A percentile compares a stretch with the other conserved stretches of the same genome.
These are phyloP conservation scores for Castor canadensis DNA, from an alignment of 2,113 vertebrate genomes.

Conservation along the genomic window DNA sequence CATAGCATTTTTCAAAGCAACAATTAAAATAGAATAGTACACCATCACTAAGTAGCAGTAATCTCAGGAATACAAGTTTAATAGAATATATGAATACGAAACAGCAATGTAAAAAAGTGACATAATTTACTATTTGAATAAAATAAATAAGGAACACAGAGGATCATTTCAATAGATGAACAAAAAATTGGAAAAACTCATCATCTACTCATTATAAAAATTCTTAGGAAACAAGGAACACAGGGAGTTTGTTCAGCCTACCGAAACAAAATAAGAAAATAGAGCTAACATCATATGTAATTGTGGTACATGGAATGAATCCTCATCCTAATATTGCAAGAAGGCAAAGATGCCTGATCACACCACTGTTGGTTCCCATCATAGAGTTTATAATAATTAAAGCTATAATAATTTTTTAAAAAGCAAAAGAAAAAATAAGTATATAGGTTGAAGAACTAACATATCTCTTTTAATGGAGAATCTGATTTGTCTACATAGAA, in stretches of 20 bases:
- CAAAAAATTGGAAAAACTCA: background rate
- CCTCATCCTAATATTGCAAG: background rate
- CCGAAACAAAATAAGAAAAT: background rate
- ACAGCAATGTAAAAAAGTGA: background rate
- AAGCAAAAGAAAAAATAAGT: background rate
- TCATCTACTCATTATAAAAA: background rate
- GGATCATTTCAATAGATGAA: background rate
- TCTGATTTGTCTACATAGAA: background rate
- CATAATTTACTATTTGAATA: background rate
- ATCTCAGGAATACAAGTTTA: background rate
- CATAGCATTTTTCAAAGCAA: too few relatives aligned
- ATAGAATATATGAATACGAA: background rate
- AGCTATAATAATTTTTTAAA: background rate
- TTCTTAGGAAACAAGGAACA: background rate
- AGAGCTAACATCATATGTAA: background rate
- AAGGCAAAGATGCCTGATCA: background rate
- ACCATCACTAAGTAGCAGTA: background rate
- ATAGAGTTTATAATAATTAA: background rate
- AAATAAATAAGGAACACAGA: background rate
- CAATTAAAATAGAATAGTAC: background rate
- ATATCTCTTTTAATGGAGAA: background rate
- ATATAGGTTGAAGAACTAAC: background rate
- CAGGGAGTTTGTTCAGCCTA: background rate
- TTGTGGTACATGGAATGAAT: background rate
- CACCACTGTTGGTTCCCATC: background rate